Evolutionary conservation across 2,888 invertebrate species (phyloP), one percentile per base, ranked within the genome.

Genomic region (Suillia variegata): DNA sequence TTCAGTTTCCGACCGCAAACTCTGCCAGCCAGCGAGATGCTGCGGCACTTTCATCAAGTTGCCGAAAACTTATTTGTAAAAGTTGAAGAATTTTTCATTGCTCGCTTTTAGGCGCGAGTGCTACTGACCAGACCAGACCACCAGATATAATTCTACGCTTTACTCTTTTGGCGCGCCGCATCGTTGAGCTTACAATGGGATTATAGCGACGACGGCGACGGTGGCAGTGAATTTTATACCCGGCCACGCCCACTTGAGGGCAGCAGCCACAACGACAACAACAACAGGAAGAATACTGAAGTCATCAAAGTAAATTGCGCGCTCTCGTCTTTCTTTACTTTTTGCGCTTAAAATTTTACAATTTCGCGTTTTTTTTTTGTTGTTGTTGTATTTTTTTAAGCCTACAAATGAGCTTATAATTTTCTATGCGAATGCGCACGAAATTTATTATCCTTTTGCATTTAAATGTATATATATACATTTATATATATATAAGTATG

Each of bases 351-450:
- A 67, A n/a, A 66, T 70, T 70, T 64, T 68, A 64, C 58, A 62
- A 21, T 54, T 54, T 22, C 24, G 13, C 12, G 6, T 12, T 31
- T 12, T 31, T 33, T 55, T 55, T 63, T 59, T 56, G 58, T 60
- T 67, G n/a, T 59, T 51, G 52, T 55, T 63, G 58, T 42, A 52
- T 62, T 56, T 51, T 68, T 70, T 71, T 78, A 76, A 78, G 78
- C 78, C 75, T 71, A 77, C 75, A 76, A 77, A 77, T 74, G 77
- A 74, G 78, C 77, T 78, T 77, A 78, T 68, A 75, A 78, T 78
- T 76, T 77, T 78, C 78, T 75, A 74, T 76, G 74, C 68, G 73
- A 75, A 75, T 75, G 75, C 74, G 70, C 73, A 69, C 68, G 70
- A 74, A 74, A 75, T 75, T 75, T 76, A 76, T 76, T 74, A 69